Conservation (phyloP, 2,113 vertebrate genomes). For the Triplophysa siluroides region DNA sequence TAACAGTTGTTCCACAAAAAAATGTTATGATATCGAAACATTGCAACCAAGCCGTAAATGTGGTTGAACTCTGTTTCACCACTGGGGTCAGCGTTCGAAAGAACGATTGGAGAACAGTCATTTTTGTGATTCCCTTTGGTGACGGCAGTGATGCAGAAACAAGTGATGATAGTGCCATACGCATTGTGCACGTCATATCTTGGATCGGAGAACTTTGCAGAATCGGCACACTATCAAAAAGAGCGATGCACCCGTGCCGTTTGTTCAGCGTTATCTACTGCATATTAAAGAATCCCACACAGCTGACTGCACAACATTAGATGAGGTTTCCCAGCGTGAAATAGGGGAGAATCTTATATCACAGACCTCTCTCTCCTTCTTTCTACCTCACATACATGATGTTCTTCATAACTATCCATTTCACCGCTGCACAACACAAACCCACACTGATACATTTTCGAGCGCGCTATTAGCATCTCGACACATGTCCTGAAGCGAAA, state of each 20-base stretch:
- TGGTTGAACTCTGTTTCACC: not conserved
- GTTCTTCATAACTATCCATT: not conserved
- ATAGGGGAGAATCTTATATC: conserved; percentile 7
- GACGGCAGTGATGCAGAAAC: too few relatives aligned
- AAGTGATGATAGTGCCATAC: not conserved
- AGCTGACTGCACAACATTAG: conserved; percentile 4
- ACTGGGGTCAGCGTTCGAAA: too few relatives aligned
- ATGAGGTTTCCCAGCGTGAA: conserved; percentile 29
- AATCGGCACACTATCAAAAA: not conserved
- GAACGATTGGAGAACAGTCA: too few relatives aligned
- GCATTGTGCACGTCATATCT: not conserved
- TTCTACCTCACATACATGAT: not conserved
- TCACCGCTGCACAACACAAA: conserved; percentile 39
- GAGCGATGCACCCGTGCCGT: not conserved
- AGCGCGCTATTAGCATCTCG: conserved; percentile 20
- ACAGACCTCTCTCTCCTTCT: not conserved
- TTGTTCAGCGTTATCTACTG: not conserved
- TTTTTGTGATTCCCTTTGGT: too few relatives aligned
- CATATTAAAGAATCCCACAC: conserved; percentile 22
- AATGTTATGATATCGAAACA: too few relatives aligned
- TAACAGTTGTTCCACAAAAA: too few relatives aligned
- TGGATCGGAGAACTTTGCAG: not conserved
- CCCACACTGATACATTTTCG: not conserved
- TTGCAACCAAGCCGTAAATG: not conserved
- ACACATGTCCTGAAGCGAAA: conserved; percentile 40